Conservation (phyloP, 1,140 invertebrate species). For the Drosophila takahashii region DNA sequence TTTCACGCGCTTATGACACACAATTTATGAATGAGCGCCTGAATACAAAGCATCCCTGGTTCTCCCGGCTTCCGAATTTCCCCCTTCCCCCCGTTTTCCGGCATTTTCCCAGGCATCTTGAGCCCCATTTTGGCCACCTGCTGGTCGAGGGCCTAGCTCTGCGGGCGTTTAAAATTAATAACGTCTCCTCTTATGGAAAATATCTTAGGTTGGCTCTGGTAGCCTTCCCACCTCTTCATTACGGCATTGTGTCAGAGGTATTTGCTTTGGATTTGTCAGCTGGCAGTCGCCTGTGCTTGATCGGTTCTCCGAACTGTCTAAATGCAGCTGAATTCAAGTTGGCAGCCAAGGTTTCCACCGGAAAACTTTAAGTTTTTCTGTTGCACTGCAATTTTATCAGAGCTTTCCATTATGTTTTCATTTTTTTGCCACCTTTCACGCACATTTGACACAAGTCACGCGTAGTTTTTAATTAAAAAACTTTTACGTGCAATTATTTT, state of each 20-base stretch:
- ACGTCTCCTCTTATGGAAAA: constrained; percentile 45
- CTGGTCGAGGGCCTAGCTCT: constrained; percentile 59
- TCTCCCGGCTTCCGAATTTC: too few species aligned
- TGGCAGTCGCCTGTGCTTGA: constrained; percentile 25
- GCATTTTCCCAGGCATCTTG: neutral
- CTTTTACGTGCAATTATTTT: constrained; percentile 77
- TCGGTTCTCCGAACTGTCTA: constrained; percentile 17
- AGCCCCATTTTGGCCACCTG: constrained; percentile 57
- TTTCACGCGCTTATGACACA: constrained; percentile 77
- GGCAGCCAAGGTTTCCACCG: neutral
- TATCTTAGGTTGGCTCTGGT: constrained; percentile 40
- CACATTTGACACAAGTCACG: constrained; percentile 72
- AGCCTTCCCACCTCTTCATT: constrained; percentile 28
- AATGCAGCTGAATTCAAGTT: constrained; percentile 9
- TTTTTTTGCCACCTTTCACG: constrained; percentile 54
- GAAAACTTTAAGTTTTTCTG: constrained; percentile 19
- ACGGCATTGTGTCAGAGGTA: constrained; percentile 3
- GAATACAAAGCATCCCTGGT: constrained; percentile 50
- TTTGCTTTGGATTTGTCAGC: constrained; percentile 16
- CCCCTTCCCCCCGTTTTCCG: neutral
- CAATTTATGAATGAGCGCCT: constrained; percentile 75
- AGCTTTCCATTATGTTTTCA: constrained; percentile 48
- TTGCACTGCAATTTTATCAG: constrained; percentile 43
- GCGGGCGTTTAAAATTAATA: constrained; percentile 81
- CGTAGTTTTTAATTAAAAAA: constrained; percentile 82